These are phyloP conservation scores for Pandemis cinnamomeana DNA, from an alignment of 2,888 invertebrate genomes.

Conservation along the genomic window DNA sequence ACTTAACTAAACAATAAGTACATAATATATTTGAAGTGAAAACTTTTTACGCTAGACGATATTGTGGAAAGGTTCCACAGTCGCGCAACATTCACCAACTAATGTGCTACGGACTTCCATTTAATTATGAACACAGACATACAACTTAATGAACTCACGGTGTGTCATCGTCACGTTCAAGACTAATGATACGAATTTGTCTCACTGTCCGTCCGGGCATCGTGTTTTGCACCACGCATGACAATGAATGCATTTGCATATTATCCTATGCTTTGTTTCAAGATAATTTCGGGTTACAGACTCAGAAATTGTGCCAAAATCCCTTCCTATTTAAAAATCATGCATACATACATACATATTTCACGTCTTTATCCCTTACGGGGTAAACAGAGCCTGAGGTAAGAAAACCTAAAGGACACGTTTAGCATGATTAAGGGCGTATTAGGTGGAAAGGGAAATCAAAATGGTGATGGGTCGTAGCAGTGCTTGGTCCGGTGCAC, in stretches of 20 bases:
- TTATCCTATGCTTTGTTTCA: constrained; percentile 5
- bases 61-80: not conserved
- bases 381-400: no score
- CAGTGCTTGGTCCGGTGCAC: no score
- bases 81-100: not conserved
- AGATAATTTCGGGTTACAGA: constrained; percentile 10
- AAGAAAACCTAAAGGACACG: no score
- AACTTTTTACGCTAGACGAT: no score
- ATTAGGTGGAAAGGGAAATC: no score
- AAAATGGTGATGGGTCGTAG: no score
- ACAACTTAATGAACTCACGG: constrained; percentile 18
- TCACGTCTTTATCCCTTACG: no score
- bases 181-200: constrained; percentile 39
- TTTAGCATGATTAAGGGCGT: no score
- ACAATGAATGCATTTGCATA: constrained; percentile 29
- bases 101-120: not conserved
- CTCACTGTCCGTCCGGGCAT: constrained; percentile 27
- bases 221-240: constrained; percentile 15
- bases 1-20: no score
- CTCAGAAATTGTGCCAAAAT: not conserved
- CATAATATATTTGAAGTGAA: no score
- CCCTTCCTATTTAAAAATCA: no score
- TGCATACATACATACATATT: no score
- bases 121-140: constrained; percentile 2
- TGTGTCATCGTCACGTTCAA: constrained; percentile 33